These are phyloP conservation scores for Margarornis squamiger DNA, from an alignment of 2,797 vertebrate genomes.

Conservation along the genomic window DNA sequence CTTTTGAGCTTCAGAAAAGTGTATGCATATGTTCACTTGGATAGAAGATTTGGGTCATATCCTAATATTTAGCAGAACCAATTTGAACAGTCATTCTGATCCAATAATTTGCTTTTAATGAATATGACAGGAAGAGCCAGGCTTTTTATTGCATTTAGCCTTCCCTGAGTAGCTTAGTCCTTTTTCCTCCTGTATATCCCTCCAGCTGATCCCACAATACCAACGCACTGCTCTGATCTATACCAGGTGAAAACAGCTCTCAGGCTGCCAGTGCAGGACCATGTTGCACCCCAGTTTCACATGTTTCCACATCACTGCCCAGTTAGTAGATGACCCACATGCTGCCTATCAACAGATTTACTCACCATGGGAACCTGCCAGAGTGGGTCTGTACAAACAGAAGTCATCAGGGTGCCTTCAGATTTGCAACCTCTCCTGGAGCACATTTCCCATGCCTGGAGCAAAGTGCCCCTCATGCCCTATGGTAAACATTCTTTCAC, in stretches of 20 bases:
- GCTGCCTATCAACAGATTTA: background rate
- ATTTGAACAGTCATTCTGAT: background rate
- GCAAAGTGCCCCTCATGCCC: background rate
- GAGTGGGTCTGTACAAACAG: background rate
- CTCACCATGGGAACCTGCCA: background rate
- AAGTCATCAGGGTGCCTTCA: background rate
- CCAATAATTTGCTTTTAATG: slow-evolving; percentile 37
- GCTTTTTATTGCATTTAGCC: background rate
- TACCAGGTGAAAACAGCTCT: background rate
- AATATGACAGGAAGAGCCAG: background rate
- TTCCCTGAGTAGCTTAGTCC: background rate
- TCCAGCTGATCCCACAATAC: background rate
- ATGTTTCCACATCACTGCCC: background rate
- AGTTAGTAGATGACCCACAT: fast-evolving
- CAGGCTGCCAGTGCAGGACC: background rate
- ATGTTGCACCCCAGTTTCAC: background rate
- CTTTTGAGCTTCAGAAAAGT: background rate
- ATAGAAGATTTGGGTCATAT: slow-evolving; percentile 10
- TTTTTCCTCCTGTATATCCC: background rate
- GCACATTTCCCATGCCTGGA: fast-evolving
- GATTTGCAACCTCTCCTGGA: background rate
- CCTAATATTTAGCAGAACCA: slow-evolving; percentile 28
- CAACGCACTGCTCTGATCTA: background rate
- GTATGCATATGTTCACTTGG: slow-evolving; percentile 35
- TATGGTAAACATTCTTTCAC: background rate